Evolutionary conservation across 1,140 invertebrate genomes (phyloP).

Genomic region (Bradynema listronoti): DNA sequence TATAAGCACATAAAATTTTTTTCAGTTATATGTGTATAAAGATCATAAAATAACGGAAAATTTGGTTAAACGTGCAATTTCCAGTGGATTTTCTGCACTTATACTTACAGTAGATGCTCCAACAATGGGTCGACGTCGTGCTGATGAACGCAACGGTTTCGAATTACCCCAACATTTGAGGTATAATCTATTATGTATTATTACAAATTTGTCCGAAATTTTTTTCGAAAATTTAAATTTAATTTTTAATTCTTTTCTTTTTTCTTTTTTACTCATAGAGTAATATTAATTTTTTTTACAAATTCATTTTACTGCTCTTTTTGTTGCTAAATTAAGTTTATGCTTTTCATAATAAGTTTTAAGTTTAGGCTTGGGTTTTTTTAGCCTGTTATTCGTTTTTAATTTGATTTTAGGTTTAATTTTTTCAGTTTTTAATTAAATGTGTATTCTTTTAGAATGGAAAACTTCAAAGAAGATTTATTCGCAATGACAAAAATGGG

Average conservation of each 20-base stretch:
- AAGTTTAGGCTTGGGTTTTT: no score
- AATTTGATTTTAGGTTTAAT: no score
- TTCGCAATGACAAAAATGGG: conserved; percentile 29
- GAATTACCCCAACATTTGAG: conserved; percentile 71
- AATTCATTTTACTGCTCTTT: no score
- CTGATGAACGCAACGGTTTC: conserved; percentile 78
- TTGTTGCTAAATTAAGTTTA: no score
- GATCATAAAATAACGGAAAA: conserved; percentile 69
- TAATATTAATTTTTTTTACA: no score
- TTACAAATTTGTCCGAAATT: no score
- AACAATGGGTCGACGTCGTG: conserved; percentile 71
- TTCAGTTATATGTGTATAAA: conserved; percentile 81
- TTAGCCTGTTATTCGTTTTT: no score
- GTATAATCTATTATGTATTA: no score
- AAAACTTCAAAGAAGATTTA: conserved; percentile 57
- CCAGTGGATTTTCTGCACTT: conserved; percentile 75
- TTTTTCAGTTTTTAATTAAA: no score
- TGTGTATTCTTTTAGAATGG: conserved; percentile 58
- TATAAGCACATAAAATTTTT: no score
- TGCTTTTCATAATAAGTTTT: no score
- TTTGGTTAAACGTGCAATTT: neutral
- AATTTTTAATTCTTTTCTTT: conserved; percentile 1
- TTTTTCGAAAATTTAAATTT: conserved; percentile 11
- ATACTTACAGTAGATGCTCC: conserved; percentile 84
- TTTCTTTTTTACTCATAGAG: no score